A percentile compares a stretch with the other conserved stretches of the same genome.
phyloP scores from a whole-genome alignment of 1,140 invertebrate genomes.

The Hylaeus anthracinus region DNA sequence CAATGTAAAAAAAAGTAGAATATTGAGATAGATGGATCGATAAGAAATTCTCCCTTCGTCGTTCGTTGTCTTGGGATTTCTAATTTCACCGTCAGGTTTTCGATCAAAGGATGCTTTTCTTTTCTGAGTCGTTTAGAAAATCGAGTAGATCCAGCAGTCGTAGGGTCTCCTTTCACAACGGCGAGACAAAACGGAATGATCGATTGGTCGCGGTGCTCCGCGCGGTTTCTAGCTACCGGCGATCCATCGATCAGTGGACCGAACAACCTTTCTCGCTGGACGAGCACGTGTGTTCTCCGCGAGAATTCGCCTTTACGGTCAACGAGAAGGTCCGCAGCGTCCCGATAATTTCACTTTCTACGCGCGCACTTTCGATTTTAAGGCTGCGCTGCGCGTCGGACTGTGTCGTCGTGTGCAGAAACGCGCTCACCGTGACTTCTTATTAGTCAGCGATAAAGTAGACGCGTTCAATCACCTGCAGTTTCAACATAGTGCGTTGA shows the following conservation, averaged over 20 bases:
- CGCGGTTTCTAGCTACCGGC: slow-evolving; percentile 20
- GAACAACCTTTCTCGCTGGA: slow-evolving; percentile 12
- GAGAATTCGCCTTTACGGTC: slow-evolving; percentile 23
- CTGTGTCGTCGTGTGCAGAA: slow-evolving; percentile 27
- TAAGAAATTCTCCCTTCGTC: no score
- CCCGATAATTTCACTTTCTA: slow-evolving; percentile 72
- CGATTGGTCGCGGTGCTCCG: background rate
- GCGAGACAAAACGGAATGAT: background rate
- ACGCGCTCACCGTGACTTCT: slow-evolving; percentile 42
- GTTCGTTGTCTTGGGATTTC: no score
- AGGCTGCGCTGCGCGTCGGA: slow-evolving; percentile 23
- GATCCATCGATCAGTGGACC: slow-evolving; percentile 34
- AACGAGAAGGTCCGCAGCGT: slow-evolving; percentile 10
- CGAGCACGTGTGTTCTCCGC: background rate
- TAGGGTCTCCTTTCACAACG: slow-evolving; percentile 24
- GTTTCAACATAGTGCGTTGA: slow-evolving; percentile 3
- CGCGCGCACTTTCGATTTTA: slow-evolving; percentile 73
- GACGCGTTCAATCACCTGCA: slow-evolving; percentile 19
- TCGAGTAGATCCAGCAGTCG: background rate
- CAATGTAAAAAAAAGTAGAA: background rate
- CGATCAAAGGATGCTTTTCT: background rate
- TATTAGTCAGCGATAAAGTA: slow-evolving; percentile 25
- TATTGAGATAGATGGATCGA: no score
- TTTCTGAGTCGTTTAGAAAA: slow-evolving; percentile 28
- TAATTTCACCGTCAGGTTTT: no score